A percentile compares a stretch with the other conserved stretches of the same genome.
These are phyloP conservation scores for Rana temporaria DNA, from an alignment of 2,113 vertebrate species.

Conservation along the genomic window DNA sequence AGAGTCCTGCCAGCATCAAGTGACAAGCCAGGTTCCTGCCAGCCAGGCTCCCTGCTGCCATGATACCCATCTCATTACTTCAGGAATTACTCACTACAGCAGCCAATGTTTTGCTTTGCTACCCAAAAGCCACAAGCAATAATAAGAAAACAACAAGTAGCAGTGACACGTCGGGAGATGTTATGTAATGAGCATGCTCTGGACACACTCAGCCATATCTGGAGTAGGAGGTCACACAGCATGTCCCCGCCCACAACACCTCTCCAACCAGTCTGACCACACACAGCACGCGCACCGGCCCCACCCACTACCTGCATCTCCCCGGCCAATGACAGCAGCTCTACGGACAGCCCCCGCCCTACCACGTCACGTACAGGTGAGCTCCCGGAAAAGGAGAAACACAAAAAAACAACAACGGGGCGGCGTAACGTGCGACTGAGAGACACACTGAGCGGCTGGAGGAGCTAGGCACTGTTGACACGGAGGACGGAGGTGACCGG, in stretches of 20 bases:
- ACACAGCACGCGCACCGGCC: background rate
- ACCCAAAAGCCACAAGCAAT: too few relatives aligned
- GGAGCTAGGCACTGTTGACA: background rate
- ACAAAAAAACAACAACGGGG: background rate
- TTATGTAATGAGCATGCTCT: too few relatives aligned
- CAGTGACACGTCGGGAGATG: too few relatives aligned
- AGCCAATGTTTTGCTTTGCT: too few relatives aligned
- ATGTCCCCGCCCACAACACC: background rate
- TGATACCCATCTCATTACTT: too few relatives aligned
- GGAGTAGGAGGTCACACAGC: background rate
- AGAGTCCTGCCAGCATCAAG: too few relatives aligned
- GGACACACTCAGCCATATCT: background rate
- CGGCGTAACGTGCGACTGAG: background rate
- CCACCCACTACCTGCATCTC: background rate
- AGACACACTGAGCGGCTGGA: background rate
- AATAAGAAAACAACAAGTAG: too few relatives aligned
- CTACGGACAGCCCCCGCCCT: background rate
- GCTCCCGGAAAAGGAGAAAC: slow-evolving; percentile 36
- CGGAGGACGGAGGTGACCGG: too few relatives aligned
- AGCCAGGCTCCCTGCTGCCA: too few relatives aligned
- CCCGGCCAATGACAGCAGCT: background rate
- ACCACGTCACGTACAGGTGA: slow-evolving; percentile 44
- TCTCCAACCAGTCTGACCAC: background rate
- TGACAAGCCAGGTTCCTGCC: too few relatives aligned
- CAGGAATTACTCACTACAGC: too few relatives aligned